Conservation (phyloP, 2,888 invertebrate species). For the Iselma pallidipennis region DNA sequence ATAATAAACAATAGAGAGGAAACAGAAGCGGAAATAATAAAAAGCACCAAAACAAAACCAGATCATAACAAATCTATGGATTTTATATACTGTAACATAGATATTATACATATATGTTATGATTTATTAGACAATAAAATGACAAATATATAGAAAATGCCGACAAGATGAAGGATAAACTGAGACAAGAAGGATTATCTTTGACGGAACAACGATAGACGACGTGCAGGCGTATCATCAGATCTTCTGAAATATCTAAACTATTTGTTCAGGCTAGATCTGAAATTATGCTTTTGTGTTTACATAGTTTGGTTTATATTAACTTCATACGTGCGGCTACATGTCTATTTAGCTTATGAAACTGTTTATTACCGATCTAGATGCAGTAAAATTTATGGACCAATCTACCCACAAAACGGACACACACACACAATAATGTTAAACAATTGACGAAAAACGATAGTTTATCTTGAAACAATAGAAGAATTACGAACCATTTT, state of each 20-base stretch:
- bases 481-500: no score
- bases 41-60: constrained; percentile 42
- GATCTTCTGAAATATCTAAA: constrained; percentile 33
- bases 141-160: constrained; percentile 26
- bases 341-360: constrained; percentile 32
- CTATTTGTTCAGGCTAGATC: constrained; percentile 42
- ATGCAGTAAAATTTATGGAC: constrained; percentile 27
- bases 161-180: constrained; percentile 3
- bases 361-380: constrained; percentile 36
- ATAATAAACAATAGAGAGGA: constrained; percentile 43
- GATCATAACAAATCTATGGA: constrained; percentile 31
- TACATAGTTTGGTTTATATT: constrained; percentile 36
- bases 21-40: constrained; percentile 48
- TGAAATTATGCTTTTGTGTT: constrained; percentile 38
- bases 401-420: constrained; percentile 19
- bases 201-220: not conserved
- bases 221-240: not conserved
- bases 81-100: not conserved
- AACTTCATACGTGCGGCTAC: constrained; percentile 27
- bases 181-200: constrained; percentile 8
- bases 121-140: constrained; percentile 44
- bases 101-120: constrained; percentile 19
- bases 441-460: not conserved
- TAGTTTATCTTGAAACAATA: not conserved
- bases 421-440: no score